Evolutionary conservation across 2,113 vertebrate species (phyloP), one percentile per base, ranked within the genome.

Genomic region (Psittacula cyanocephala): DNA sequence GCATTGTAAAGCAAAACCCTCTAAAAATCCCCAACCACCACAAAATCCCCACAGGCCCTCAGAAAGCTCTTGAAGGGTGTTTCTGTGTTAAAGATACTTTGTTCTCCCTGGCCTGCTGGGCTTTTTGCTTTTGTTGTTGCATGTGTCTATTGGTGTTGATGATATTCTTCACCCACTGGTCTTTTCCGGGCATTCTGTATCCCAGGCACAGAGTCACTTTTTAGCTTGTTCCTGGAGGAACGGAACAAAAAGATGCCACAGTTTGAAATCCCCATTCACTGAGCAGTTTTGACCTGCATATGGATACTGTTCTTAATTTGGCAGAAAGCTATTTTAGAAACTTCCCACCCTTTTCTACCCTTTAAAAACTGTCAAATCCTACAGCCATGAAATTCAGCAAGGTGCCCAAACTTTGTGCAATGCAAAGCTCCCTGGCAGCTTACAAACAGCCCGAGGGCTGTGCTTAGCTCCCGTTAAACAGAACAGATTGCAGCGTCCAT

Each of bases 381-480:
- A 39, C 82, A 59, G 72, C 88, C 83, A 76, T 2, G 11, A 75
- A 84, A 93, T 87, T 46, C 92, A 94, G 86, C 49, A 84, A 94
- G 91, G 91, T 95, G 88, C 83, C 93, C 92, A 95, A 96, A 95
- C 92, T 95, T 92, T 78, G 83, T 86, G 90, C 37, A 25, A 76
- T 4, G 59, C 92, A 90, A 84, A 93, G 77, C 92, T 94, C 88
- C 86, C 88, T 84, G 96, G 95, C 93, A 96, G 95, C 92, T 84
- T 89, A 88, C 93, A 94, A 96, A 96, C 14, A 96, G 96, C 96
- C 96, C 3, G 52, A 90, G 96, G 96, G 95, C 88, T 94, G 83
- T 47, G 92, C 95, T 88, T 81, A 92, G 90, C 95, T 92, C 67
- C 27, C 76, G 49, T 91, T 88, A 94, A 96, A 91, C 22, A 74